A percentile compares a stretch with the other conserved stretches of the same genome.
These are phyloP conservation scores for Penaeus chinensis DNA, from an alignment of 1,140 invertebrate species.

Conservation along the genomic window DNA sequence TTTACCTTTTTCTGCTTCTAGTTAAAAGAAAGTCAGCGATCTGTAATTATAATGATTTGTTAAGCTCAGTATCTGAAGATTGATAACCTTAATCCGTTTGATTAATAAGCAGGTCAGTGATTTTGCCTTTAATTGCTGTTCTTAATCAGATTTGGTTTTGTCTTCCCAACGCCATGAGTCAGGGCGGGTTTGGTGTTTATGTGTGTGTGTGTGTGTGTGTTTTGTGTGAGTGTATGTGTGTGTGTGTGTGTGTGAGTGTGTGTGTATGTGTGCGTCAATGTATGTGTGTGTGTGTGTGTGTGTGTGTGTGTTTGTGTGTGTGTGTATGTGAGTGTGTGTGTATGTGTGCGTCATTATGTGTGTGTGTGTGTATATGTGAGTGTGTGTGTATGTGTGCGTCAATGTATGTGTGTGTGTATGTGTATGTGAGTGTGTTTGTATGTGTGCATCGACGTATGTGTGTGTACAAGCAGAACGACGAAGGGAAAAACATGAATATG, in stretches of 20 bases:
- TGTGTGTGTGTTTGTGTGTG: conserved; percentile 7
- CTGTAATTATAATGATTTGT: too few relatives aligned
- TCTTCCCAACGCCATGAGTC: too few relatives aligned
- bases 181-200: neutral
- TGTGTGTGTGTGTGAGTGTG: neutral
- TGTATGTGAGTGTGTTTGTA: neutral
- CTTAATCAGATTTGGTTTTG: too few relatives aligned
- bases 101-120: too few relatives aligned
- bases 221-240: neutral
- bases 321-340: neutral
- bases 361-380: neutral
- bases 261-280: neutral
- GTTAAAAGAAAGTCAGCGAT: too few relatives aligned
- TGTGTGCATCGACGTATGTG: neutral
- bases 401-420: neutral
- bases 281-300: neutral
- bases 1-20: too few relatives aligned
- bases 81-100: too few relatives aligned
- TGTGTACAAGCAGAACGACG: neutral
- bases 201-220: neutral
- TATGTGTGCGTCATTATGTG: neutral
- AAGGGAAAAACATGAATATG: too few relatives aligned
- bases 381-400: neutral
- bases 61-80: too few relatives aligned
- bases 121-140: too few relatives aligned